Base-by-base conservation (phyloP, 2,888 invertebrate genomes). In the Drepanosiphum platanoidis region DNA sequence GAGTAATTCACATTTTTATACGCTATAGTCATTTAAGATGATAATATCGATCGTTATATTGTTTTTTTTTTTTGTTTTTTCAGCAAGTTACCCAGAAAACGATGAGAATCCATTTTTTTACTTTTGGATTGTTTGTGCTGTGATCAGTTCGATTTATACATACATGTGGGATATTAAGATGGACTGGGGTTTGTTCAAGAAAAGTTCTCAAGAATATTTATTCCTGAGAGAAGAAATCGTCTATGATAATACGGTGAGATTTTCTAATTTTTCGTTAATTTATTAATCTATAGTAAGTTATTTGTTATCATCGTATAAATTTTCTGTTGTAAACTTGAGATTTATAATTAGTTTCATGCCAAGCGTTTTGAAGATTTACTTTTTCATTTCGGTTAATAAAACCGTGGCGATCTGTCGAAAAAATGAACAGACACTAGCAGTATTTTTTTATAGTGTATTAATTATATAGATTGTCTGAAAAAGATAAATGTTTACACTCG, bases 121-220 rank as follows among this genome's bases (percentile, higher is more conserved):
- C 89, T 90, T 94, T 86, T 95, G 94, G 94, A 92, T 96, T 86
- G 90, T 92, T 27, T 90, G 93, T 0, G 91, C 92, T 88, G 90
- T 95, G 52, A 90, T 94, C 86, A 94, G 93, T 88, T 94, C 95
- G 4, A 92, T 93, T 87, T 96, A 95, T 89, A 94, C 95, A 8
- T 95, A 95, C 89, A 92, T 93, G 36, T 96, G 96, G 96, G 96
- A 96, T 89, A 93, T 96, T 84, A 94, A 94, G 90, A 95, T 96
- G 95, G 96, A 96, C 91, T 96, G 96, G 96, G 95, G 95, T 9
- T 90, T 95, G 70, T 92, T 95, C 88, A 95, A 95, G 90, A 92
- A 92, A 87, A 92, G 94, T 22, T 72, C 83, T 36, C 94, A 94
- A n/a, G 94, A 94, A 90, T 94, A 95, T 90, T 92, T 91, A 88